Evolutionary conservation across 64 coral and sea anemone species (phyloP), one percentile per base, ranked within the genome.

Genomic region (Hydrozoanthus tunicans): DNA sequence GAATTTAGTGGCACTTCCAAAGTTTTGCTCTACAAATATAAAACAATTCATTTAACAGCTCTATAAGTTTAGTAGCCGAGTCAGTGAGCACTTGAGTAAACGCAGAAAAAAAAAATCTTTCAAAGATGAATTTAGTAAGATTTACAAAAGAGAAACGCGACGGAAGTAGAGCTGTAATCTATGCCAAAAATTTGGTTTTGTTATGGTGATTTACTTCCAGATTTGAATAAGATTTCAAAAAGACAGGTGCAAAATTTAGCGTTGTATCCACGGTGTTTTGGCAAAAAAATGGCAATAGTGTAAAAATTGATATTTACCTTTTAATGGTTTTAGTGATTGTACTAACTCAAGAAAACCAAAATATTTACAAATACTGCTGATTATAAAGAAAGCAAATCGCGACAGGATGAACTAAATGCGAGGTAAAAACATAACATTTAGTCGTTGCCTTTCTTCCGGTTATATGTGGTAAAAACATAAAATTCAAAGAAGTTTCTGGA

Each of bases 141-240:
- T 43, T 43, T 43, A 43, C 2, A 66, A 66, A 4, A 66, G 64
- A 66, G 5, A 0, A 66, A 66, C 13, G 4, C 12, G 17, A 17
- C 64, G 64, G 17, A 66, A 66, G 64, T 15, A 15, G 12, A 82
- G 14, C n/a, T 6, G 6, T 26, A 43, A 32, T 64, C 52, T 63
- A 82, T 64, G 59, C 32, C 14, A 6, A 65, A 52, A 11, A 27
- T 14, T 51, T 43, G 74, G 52, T 15, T 65, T 82, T 82, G 80
- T 82, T 64, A 82, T 82, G 80, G 80, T 64, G 80, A 82, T 82
- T 51, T 51, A 14, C 61, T 27, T 52, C 1, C 59, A 65, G 53
- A 82, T 64, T 81, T 43, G 12, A 7, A 25, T 51, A 64, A 14
- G 80, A 64, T 66, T 65, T 82, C 27, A 26, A 64, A 61, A 66